Conservation (phyloP, 1,140 invertebrate genomes). For the Trigoniulus corallinus region DNA sequence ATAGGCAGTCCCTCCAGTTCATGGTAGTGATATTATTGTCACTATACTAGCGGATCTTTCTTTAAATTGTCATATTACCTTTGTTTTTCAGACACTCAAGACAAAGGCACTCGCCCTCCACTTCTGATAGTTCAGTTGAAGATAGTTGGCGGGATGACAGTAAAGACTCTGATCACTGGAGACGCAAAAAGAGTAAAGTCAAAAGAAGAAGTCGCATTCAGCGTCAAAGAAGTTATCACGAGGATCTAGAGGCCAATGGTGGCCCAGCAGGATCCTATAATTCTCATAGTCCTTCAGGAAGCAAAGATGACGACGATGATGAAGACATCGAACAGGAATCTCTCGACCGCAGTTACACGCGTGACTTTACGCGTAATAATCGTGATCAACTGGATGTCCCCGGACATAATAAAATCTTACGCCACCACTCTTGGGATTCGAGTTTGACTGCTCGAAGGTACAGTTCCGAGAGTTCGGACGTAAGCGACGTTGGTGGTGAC, state of each 20-base stretch:
- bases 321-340: not conserved
- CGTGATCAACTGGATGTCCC: not conserved
- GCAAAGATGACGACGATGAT: not conserved
- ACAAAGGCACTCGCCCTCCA: constrained; percentile 4
- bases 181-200: not conserved
- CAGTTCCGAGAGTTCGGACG: constrained; percentile 18
- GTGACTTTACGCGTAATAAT: no score
- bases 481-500: constrained; percentile 14
- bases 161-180: not conserved
- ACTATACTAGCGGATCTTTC: no score
- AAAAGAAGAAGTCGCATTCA: constrained; percentile 6
- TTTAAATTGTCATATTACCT: no score
- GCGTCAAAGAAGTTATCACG: constrained; percentile 6
- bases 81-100: not conserved
- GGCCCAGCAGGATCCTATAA: not conserved
- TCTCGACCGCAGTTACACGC: not conserved
- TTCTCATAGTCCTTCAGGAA: no score
- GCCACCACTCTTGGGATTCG: constrained; percentile 9
- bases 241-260: constrained; percentile 5
- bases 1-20: no score
- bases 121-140: constrained; percentile 14
- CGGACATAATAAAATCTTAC: not conserved
- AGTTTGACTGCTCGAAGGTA: constrained; percentile 10
- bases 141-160: not conserved
- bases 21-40: no score